Base-by-base conservation (phyloP, 2,888 invertebrate species). In the Acholoe squamosa region DNA sequence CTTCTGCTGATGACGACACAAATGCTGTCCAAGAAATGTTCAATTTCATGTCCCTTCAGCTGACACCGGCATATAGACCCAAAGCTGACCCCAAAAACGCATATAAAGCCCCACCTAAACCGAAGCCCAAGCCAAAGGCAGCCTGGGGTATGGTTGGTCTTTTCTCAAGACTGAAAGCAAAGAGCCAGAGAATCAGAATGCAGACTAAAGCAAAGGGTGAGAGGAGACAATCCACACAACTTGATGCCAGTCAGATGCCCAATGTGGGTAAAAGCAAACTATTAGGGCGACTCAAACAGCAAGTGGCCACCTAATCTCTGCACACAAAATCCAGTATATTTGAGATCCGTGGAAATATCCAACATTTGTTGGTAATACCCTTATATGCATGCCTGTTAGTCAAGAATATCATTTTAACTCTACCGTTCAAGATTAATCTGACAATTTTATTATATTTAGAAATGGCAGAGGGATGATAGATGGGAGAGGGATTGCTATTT, bases 71-170 rank as follows among this genome's bases (percentile, higher is more conserved):
- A 7, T 86, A 54, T 25, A 52, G 86, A n/a, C 86, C 86, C 0
- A 86, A 86, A 22, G 86, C 86, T n/a, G 86, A 86, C 33, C 54
- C 56, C 19, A 86, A 86, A 25, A 1, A 10, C 0, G 86, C 86
- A 12, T 86, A 86, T 28, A 54, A 54, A 28, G 25, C 86, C 19
- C 86, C 86, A 54, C 86, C 84, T 52, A 84, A 84, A 28, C 51
- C 86, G 0, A 86, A 86, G 25, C 52, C 25, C 54, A 86, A 1
- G 31, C 34, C 84, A 5, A 84, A 34, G 10, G 84, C 33, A 14
- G 22, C 54, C 22, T 86, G 86, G 86, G 86, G 86, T 0, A 56
- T 86, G 25, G 28, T 86, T 10, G 25, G n/a, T 19, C 28, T 54
- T 0, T 31, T 52, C 28, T 86, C 86, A 0, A 52, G 56, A 28